Conservation (phyloP, 2,113 vertebrate species). For the Apteryx mantelli region DNA sequence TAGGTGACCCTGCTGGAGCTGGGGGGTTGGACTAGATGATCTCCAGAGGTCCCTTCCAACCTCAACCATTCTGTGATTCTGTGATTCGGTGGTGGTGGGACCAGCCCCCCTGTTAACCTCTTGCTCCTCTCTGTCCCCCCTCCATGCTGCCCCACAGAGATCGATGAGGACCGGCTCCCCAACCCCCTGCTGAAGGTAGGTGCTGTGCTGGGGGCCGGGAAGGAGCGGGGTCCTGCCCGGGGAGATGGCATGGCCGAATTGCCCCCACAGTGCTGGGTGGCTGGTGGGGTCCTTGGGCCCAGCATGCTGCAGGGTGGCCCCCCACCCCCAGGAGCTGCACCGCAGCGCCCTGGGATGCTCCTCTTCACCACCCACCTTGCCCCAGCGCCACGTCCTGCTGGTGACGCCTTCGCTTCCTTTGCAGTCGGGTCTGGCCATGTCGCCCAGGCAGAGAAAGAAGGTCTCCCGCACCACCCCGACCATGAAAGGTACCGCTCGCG, state of each 20-base stretch:
- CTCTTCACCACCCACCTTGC: not conserved
- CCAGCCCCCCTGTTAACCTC: not conserved
- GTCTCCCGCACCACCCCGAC: constrained; percentile 87
- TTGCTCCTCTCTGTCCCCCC: not conserved
- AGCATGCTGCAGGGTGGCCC: no score
- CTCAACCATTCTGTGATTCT: no score
- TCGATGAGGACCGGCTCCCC: constrained; percentile 90
- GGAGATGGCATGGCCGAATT: not conserved
- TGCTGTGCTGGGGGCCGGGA: not conserved
- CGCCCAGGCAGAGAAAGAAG: constrained; percentile 89
- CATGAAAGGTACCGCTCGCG: constrained; percentile 85
- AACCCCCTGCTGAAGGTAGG: constrained; percentile 90
- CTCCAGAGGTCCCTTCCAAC: no score
- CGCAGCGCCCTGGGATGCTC: not conserved
- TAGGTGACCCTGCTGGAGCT: not conserved
- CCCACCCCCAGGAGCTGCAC: no score
- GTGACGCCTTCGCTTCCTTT: constrained; percentile 1
- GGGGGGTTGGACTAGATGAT: not conserved
- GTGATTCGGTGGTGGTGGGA: not conserved
- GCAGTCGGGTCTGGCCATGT: constrained; percentile 88
- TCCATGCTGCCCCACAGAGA: constrained; percentile 74
- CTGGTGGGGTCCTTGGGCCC: not conserved
- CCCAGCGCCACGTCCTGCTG: not conserved
- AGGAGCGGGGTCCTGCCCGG: not conserved
- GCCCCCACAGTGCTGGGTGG: not conserved